Base-by-base conservation (phyloP, 2,797 vertebrate genomes). In the Macrochelys suwanniensis region DNA sequence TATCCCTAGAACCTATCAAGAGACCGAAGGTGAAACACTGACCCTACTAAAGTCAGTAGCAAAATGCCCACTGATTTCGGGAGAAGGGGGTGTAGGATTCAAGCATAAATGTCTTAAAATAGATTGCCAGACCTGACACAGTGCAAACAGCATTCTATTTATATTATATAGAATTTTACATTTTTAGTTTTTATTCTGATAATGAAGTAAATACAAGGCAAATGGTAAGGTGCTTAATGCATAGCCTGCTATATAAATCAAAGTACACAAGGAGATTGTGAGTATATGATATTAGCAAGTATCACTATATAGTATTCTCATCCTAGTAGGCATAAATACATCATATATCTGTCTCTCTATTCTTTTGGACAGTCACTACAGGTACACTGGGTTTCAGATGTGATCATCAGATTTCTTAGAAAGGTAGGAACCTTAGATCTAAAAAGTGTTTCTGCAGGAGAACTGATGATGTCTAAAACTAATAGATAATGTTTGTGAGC, bases 401-500 rank as follows among this genome's bases (percentile, higher is more conserved):
- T 25, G 23, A n/a, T 0, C 11, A 2, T 33, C 28, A 84, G 23
- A 31, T 89, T 74, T 42, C 37, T 81, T 28, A 50, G 45, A 45
- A 82, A 19, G 28, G 45, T 13, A 42, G 57, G 78, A 79, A 26
- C 2, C 53, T 19, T 31, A 71, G 78, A 37, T 59, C 10, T 16
- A 16, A 45, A 33, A 81, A 45, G 15, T 2, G 1, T 4, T 79
- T 87, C 74, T 80, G 42, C 37, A 33, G 61, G 4, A 82, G 50
- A 2, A 21, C 3, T 0, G 53, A n/a, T 11, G 45, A 2, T 84
- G 31, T 51, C 71, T 93, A 4, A 23, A 31, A 79, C 54, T 91
- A 0, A 37, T 31, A 68, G 11, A 0, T 9, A 6, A 31, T 0
- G 0, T 54, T 4, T 47, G 86, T 80, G 49, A 85, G 37, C 61